A percentile compares a stretch with the other conserved stretches of the same genome.
Conservation (phyloP, 2,113 vertebrate genomes). For the Nothobranchius kuhntae region DNA sequence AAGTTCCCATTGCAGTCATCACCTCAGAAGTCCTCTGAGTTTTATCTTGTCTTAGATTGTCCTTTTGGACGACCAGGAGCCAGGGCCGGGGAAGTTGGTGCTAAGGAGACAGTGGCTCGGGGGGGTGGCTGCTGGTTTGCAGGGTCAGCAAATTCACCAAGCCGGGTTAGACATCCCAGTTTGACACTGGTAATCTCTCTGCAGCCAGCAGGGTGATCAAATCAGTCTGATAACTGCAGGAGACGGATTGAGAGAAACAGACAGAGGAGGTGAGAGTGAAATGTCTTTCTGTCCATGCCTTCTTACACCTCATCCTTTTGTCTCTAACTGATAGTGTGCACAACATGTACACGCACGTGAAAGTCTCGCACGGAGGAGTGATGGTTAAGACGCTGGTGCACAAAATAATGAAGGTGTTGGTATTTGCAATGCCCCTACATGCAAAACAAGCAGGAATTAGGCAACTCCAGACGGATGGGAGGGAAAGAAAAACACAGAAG, state of each 20-base stretch:
- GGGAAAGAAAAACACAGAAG: conserved; percentile 17
- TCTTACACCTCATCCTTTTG: conserved; percentile 28
- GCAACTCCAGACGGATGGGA: conserved; percentile 30
- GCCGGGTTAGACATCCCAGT: conserved; percentile 74
- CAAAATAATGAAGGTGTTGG: conserved; percentile 4
- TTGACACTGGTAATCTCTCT: conserved; percentile 76
- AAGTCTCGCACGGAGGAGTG: background rate
- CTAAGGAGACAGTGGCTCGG: conserved; percentile 50
- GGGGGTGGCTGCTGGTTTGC: conserved; percentile 19
- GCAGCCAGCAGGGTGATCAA: conserved; percentile 63
- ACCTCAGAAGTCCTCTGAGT: conserved; percentile 4
- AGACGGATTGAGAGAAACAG: conserved; percentile 41
- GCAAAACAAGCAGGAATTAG: conserved; percentile 14
- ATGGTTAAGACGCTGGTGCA: background rate
- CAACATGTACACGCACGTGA: conserved; percentile 11
- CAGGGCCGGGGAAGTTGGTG: conserved; percentile 55
- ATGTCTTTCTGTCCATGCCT: conserved; percentile 10
- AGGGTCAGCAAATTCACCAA: conserved; percentile 73
- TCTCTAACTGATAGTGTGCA: conserved; percentile 29
- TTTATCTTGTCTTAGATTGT: conserved; percentile 45
- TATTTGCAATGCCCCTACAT: conserved; percentile 2
- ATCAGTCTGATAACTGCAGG: conserved; percentile 57
- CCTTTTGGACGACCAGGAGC: conserved; percentile 30
- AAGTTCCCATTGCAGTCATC: background rate
- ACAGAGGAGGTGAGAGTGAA: conserved; percentile 47